These are phyloP conservation scores for Nansenia antarctica DNA, from an alignment of 2,113 vertebrate genomes.

Conservation along the genomic window DNA sequence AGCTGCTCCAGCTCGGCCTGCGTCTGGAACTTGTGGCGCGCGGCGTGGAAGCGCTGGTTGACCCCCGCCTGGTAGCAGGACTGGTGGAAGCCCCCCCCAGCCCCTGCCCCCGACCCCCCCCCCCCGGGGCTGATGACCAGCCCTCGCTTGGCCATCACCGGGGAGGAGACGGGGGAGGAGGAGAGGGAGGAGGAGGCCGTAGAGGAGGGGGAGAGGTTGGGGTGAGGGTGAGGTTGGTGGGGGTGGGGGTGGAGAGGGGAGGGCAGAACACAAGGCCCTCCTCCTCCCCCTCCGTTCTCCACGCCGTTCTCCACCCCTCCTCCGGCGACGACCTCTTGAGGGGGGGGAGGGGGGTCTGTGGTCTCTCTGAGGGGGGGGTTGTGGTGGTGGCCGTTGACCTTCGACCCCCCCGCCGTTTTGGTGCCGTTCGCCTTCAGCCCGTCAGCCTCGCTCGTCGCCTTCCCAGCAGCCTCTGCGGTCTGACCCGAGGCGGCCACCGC, in stretches of 20 bases:
- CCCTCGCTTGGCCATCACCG: constrained; percentile 85
- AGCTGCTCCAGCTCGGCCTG: constrained; percentile 89
- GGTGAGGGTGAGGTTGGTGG: constrained; percentile 61
- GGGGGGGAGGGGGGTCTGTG: constrained; percentile 44
- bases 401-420: constrained; percentile 65
- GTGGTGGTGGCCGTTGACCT: constrained; percentile 81
- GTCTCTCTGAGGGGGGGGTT: constrained; percentile 48
- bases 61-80: constrained; percentile 93
- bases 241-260: constrained; percentile 67
- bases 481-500: constrained; percentile 77
- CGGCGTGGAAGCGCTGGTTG: constrained; percentile 95
- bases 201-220: constrained; percentile 80
- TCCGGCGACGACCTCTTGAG: too few relatives aligned
- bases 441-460: constrained; percentile 38
- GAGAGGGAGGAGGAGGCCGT: constrained; percentile 91
- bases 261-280: constrained; percentile 66
- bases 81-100: constrained; percentile 86
- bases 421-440: too few relatives aligned
- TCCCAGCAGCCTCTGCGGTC: constrained; percentile 79
- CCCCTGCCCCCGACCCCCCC: too few relatives aligned
- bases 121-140: constrained; percentile 76
- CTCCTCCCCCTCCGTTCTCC: constrained; percentile 75
- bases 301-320: constrained; percentile 47
- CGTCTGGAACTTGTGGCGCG: constrained; percentile 93
- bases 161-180: constrained; percentile 93